A percentile compares a stretch with the other conserved stretches of the same genome.
These are phyloP conservation scores for Eurystomus glaucurus DNA, from an alignment of 2,797 vertebrate genomes.

Conservation along the genomic window DNA sequence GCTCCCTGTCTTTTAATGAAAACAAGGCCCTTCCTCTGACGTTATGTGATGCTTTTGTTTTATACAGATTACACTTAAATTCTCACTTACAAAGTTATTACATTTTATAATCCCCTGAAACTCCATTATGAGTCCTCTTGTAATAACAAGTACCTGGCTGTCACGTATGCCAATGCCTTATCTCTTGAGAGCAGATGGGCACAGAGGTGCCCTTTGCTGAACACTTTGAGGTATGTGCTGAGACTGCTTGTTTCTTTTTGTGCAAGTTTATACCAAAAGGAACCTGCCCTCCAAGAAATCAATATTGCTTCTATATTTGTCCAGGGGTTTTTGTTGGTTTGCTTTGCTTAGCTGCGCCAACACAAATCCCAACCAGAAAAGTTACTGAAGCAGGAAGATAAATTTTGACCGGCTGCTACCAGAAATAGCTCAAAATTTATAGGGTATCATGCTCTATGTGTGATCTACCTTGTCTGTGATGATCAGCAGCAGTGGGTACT, in stretches of 20 bases:
- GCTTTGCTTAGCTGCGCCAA: background rate
- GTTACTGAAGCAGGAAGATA: background rate
- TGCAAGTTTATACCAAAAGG: background rate
- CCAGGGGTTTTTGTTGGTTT: background rate
- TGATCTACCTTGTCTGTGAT: background rate
- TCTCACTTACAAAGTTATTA: background rate
- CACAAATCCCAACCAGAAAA: background rate
- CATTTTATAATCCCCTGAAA: conserved; percentile 11
- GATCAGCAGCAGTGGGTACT: background rate
- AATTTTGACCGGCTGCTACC: background rate
- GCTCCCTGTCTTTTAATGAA: background rate
- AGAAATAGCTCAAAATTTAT: background rate
- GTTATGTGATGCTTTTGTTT: conserved; percentile 24
- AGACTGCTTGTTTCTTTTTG: background rate
- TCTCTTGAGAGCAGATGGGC: background rate
- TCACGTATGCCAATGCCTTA: background rate
- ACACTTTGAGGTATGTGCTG: background rate
- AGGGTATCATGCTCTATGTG: background rate
- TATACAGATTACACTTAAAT: conserved; percentile 1
- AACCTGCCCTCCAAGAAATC: conserved; percentile 24
- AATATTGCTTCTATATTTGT: conserved; percentile 27
- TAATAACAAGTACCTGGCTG: conserved; percentile 3
- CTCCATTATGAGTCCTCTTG: background rate
- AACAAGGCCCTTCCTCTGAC: background rate
- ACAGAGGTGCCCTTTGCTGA: conserved; percentile 1